Base-by-base conservation (phyloP, 2,113 vertebrate species). In the Centropristis striata region DNA sequence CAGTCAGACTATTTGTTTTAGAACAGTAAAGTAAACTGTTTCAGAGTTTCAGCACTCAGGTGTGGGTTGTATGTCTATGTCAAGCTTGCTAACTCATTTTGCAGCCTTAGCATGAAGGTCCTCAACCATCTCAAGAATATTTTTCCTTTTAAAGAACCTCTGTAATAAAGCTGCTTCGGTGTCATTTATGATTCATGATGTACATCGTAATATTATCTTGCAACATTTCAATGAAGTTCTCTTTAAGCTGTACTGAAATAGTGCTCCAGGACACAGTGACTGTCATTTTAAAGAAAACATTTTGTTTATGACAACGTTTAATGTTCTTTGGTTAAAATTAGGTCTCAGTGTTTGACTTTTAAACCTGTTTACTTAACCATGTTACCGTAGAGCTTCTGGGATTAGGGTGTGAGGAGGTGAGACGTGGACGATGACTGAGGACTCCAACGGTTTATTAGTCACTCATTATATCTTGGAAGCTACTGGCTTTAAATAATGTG, bases 401-500 rank as follows among this genome's bases (percentile, higher is more conserved):
- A 80, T 86, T 76, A 69, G 60, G 2, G 11, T 61, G 16, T 70
- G 66, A 75, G 53, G 77, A 13, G 18, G 14, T 66, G 54, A 65
- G 27, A 78, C 23, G 41, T 54, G 51, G n/a, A 25, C 20, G 28
- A 21, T 46, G 66, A 58, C 63, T 58, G n/a, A 61, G n/a, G 49
- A 54, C n/a, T n/a, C n/a, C n/a, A n/a, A 16, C 60, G 69, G 18
- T 71, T 36, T 51, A 0, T 67, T 46, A 66, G 55, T 79, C 74
- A 77, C 36, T 61, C 36, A 50, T 75, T 41, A 78, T 64, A 77
- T 68, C 71, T 67, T 71, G 9, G 27, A 80, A 68, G 49, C 41
- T 66, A 20, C 59, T 82, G 39, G 8, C 68, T 78, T 71, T 20
- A 72, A n/a, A n/a, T n/a, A n/a, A n/a, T 66, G 13, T 18, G 13